Evolutionary conservation across 2,888 invertebrate species (phyloP).

Genomic region (Doris montereyensis): DNA sequence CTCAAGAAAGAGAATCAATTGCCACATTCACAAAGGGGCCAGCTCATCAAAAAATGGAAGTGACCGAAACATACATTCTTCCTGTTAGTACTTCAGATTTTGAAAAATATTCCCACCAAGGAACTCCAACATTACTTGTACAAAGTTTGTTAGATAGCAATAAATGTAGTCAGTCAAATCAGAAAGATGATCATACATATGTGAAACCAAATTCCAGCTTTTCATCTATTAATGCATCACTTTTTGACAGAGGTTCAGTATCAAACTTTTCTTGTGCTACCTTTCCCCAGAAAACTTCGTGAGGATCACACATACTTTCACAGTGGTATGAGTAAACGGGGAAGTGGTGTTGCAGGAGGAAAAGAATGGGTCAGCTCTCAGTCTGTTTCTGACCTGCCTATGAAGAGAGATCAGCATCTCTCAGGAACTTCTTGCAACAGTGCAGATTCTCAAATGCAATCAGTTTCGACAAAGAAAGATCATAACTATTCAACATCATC

Average conservation of each 20-base stretch:
- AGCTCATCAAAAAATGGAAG: slow-evolving; percentile 39
- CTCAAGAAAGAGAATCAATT: not conserved
- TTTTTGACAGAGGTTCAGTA: not conserved
- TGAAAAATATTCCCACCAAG: too few relatives aligned
- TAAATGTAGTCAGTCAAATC: too few relatives aligned
- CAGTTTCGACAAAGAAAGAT: slow-evolving; percentile 37
- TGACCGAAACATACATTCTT: not conserved
- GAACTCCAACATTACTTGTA: too few relatives aligned
- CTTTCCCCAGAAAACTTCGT: slow-evolving; percentile 36
- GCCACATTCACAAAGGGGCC: too few relatives aligned
- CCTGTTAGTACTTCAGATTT: too few relatives aligned
- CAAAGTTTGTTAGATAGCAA: too few relatives aligned
- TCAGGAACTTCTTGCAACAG: too few relatives aligned
- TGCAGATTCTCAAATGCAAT: slow-evolving; percentile 12
- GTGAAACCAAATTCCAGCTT: slow-evolving; percentile 21
- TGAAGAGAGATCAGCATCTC: too few relatives aligned
- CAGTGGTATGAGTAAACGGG: slow-evolving; percentile 31
- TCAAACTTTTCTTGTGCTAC: slow-evolving; percentile 34
- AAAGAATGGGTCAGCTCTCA: slow-evolving; percentile 38
- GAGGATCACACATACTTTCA: slow-evolving; percentile 42
- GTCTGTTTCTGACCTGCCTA: slow-evolving; percentile 11
- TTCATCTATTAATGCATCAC: not conserved
- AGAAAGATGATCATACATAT: slow-evolving; percentile 42
- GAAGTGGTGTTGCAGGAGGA: not conserved
- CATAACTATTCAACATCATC: slow-evolving; percentile 40